phyloP scores from a whole-genome alignment of 1,140 invertebrate genomes.

The Drosophila auraria region DNA sequence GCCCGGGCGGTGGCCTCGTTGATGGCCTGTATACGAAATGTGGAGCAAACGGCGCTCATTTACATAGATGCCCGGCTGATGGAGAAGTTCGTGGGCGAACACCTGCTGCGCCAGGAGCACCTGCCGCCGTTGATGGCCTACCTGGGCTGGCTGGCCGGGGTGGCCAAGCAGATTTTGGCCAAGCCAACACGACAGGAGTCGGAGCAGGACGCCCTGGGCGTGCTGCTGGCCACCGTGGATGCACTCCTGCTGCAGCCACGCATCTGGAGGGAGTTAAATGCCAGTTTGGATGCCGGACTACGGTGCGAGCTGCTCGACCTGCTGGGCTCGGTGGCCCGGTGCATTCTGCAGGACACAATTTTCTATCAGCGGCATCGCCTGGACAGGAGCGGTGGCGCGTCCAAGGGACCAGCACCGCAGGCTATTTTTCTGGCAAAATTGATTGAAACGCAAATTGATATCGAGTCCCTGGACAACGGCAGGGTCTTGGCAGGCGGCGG shows the following conservation, averaged over 20 bases:
- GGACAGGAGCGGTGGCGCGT: conserved; percentile 15
- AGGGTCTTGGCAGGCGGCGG: conserved; percentile 33
- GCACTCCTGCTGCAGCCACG: conserved; percentile 63
- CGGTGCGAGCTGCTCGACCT: conserved; percentile 66
- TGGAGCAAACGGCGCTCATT: conserved; percentile 73
- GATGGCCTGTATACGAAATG: conserved; percentile 52
- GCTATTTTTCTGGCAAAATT: conserved; percentile 83
- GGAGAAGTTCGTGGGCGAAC: conserved; percentile 79
- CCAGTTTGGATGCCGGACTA: conserved; percentile 28
- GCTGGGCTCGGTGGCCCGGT: conserved; percentile 45
- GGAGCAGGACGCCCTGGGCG: conserved; percentile 41
- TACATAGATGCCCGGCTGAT: conserved; percentile 79
- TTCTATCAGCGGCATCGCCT: conserved; percentile 76
- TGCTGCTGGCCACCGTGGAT: conserved; percentile 62
- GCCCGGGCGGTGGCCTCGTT: conserved; percentile 63
- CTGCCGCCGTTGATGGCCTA: conserved; percentile 51
- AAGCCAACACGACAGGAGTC: conserved; percentile 22
- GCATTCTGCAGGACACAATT: conserved; percentile 71
- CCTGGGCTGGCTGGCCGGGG: conserved; percentile 43
- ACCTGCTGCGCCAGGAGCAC: conserved; percentile 73
- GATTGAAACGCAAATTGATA: conserved; percentile 84
- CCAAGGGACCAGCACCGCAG: conserved; percentile 56
- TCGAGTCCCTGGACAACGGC: conserved; percentile 43
- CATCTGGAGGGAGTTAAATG: conserved; percentile 72
- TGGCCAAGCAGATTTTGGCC: conserved; percentile 39